These are phyloP conservation scores for Episyrphus balteatus DNA, from an alignment of 1,140 invertebrate species.

Conservation along the genomic window DNA sequence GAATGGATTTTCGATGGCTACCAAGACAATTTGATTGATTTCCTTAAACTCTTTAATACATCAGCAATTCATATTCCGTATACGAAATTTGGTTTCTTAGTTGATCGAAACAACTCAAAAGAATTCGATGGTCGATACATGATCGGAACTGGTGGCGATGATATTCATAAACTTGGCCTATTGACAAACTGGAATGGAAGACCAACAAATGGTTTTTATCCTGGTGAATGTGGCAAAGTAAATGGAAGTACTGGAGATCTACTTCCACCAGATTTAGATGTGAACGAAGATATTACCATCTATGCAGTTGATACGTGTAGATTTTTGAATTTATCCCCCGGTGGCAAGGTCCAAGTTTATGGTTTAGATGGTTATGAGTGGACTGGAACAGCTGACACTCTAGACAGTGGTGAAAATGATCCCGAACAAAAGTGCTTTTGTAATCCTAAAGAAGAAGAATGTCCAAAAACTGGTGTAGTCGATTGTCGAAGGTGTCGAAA, in stretches of 20 bases:
- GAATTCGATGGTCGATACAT: conserved; percentile 63
- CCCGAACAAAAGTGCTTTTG: conserved; percentile 47
- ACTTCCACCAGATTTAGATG: conserved; percentile 53
- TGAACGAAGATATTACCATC: conserved; percentile 44
- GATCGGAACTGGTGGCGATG: conserved; percentile 56
- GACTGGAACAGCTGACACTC: conserved; percentile 44
- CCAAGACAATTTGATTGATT: conserved; percentile 50
- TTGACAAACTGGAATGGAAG: conserved; percentile 55
- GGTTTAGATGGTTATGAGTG: conserved; percentile 50
- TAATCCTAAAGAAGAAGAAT: conserved; percentile 32
- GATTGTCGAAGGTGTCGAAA: conserved; percentile 59
- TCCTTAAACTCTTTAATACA: conserved; percentile 46
- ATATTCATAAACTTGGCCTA: conserved; percentile 51
- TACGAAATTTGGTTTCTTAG: conserved; percentile 68
- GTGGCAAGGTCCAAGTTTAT: conserved; percentile 16
- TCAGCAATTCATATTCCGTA: conserved; percentile 47
- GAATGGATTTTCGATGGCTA: conserved; percentile 67
- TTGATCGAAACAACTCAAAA: conserved; percentile 57
- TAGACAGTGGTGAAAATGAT: conserved; percentile 59
- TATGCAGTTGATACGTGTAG: conserved; percentile 64
- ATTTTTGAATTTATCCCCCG: conserved; percentile 37
- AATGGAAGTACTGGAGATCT: conserved; percentile 64
- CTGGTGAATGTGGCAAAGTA: conserved; percentile 48
- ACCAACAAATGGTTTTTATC: conserved; percentile 44
- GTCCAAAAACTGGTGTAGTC: conserved; percentile 43